Percentiles rank a stretch among this genome's conserved stretches.
Evolutionary conservation across 2,113 vertebrate species (phyloP).

Genomic region (Coracopsis vasa): DNA sequence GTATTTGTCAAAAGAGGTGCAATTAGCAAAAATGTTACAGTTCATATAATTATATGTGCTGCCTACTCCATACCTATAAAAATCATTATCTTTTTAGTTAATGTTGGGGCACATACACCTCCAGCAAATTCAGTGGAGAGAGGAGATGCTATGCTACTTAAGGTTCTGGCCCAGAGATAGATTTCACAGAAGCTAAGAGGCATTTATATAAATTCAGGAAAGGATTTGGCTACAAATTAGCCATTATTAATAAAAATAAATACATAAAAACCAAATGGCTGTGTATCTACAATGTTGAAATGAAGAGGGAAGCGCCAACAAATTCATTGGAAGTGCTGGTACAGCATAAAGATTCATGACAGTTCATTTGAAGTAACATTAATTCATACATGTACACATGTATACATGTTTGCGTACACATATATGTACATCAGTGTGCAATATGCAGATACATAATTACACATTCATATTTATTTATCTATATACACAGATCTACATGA

Average conservation of each 20-base stretch:
- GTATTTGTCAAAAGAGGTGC: slow-evolving; percentile 10
- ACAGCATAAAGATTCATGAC: background rate
- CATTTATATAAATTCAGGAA: background rate
- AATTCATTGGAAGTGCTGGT: background rate
- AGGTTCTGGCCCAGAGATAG: background rate
- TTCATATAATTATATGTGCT: background rate
- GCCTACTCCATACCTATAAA: background rate
- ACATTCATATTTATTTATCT: background rate
- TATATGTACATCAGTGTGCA: background rate
- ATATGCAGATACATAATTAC: background rate
- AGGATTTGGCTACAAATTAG: background rate
- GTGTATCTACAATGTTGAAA: background rate
- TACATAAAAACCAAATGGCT: background rate
- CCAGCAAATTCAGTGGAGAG: background rate
- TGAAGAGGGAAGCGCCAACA: background rate
- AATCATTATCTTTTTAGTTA: background rate
- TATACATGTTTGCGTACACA: accelerated
- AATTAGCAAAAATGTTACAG: slow-evolving; percentile 32
- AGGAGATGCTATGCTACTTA: background rate
- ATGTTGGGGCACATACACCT: background rate
- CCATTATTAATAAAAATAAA: background rate
- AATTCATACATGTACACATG: background rate
- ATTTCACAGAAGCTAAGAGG: background rate
- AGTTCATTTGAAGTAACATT: background rate
- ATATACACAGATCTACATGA: background rate